These are phyloP conservation scores for Leptinotarsa undecemlineata DNA, from an alignment of 1,140 invertebrate genomes.

Conservation along the genomic window DNA sequence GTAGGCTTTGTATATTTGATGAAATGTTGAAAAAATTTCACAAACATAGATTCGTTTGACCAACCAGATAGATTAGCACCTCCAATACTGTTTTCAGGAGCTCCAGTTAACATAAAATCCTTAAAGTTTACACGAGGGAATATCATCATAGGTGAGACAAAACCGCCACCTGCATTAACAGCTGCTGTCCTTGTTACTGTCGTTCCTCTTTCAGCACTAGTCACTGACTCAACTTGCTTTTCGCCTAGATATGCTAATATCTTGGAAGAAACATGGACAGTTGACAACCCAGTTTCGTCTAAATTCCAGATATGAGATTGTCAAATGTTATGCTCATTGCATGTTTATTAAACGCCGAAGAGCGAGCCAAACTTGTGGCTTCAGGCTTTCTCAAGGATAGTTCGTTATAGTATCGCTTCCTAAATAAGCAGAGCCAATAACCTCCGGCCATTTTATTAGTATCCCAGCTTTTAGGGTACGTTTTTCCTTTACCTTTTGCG, in stretches of 20 bases:
- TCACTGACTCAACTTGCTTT: background rate
- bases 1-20: conserved; percentile 22
- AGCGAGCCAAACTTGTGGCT: background rate
- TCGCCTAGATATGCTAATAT: background rate
- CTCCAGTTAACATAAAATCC: conserved; percentile 29
- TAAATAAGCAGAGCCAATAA: background rate
- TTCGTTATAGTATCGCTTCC: background rate
- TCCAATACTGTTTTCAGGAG: conserved; percentile 4
- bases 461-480: no score
- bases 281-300: conserved; percentile 15
- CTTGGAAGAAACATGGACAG: background rate
- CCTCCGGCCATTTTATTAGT: background rate
- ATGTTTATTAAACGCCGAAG: background rate
- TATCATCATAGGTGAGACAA: conserved; percentile 44
- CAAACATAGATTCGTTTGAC: background rate
- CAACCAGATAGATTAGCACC: conserved; percentile 9
- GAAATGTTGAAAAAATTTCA: background rate
- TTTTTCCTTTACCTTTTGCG: background rate
- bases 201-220: conserved; percentile 24
- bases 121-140: conserved; percentile 41
- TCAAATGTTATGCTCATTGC: background rate
- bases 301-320: conserved; percentile 12
- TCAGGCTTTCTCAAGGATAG: background rate
- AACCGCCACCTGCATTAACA: conserved; percentile 42
- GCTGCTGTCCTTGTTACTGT: conserved; percentile 34